A percentile compares a stretch with the other conserved stretches of the same genome.
These are phyloP conservation scores for Pterobdella sp. DNA, from an alignment of 2,888 invertebrate species.

Conservation along the genomic window DNA sequence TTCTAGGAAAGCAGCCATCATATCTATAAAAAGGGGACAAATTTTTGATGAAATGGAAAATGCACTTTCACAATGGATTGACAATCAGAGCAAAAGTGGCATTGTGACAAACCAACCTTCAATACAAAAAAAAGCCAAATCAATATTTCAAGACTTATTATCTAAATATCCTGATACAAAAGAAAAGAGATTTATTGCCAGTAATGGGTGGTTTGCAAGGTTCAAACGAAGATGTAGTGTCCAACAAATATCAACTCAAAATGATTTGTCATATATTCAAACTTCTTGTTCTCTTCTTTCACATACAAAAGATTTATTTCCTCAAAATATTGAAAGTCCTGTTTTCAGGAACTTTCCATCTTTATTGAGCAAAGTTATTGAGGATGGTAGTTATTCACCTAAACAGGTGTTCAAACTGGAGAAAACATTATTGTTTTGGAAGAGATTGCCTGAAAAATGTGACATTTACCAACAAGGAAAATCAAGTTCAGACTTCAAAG, in stretches of 20 bases:
- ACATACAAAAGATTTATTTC: background rate
- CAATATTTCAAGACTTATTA: background rate
- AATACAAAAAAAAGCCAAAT: background rate
- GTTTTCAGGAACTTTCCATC: background rate
- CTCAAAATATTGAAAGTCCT: background rate
- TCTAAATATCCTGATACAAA: background rate
- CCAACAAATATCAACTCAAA: background rate
- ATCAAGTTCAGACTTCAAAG: background rate
- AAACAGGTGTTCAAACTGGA: constrained; percentile 18
- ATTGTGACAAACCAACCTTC: background rate
- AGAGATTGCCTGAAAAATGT: background rate
- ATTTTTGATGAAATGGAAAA: constrained; percentile 7
- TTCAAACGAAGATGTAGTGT: background rate
- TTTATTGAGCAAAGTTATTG: background rate
- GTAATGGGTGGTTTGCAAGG: constrained; percentile 10
- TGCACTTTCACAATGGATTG: background rate
- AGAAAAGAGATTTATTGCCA: background rate
- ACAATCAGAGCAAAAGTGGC: background rate
- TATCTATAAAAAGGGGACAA: background rate
- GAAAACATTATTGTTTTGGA: constrained; percentile 22
- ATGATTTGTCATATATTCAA: background rate
- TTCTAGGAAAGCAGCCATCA: background rate
- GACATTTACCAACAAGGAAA: constrained; percentile 12
- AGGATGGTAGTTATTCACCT: background rate
- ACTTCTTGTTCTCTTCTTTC: background rate